Evolutionary conservation across 2,797 vertebrate species (phyloP).

Genomic region (Vespertilio murinus): DNA sequence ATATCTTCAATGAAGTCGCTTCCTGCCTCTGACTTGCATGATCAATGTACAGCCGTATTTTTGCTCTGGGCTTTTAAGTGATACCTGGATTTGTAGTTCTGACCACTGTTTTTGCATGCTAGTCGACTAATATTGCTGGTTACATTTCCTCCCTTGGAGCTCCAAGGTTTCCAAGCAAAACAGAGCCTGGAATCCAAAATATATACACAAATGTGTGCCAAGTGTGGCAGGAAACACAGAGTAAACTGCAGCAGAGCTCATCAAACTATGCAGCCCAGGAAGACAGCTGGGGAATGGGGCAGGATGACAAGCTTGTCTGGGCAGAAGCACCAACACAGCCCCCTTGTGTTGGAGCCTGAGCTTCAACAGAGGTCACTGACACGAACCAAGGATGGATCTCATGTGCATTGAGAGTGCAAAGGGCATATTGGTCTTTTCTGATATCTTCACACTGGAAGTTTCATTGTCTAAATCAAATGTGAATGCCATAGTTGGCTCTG

Average conservation of each 20-base stretch:
- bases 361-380: neutral
- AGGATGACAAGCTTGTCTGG: neutral
- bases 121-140: neutral
- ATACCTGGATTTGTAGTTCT: neutral
- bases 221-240: neutral
- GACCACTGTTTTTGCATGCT: neutral
- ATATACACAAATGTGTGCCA: neutral
- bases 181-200: neutral
- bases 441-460: neutral
- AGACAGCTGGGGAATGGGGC: neutral
- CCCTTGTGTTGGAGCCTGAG: neutral
- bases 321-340: neutral
- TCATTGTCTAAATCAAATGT: neutral
- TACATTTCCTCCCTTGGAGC: neutral
- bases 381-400: neutral
- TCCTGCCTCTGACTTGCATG: neutral
- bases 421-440: neutral
- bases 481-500: neutral
- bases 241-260: neutral
- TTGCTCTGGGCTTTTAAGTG: neutral
- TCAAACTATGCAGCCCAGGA: neutral
- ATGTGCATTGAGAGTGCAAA: neutral
- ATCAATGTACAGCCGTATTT: neutral
- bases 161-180: neutral
- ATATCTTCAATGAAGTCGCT: neutral